Conservation (phyloP, 2,113 vertebrate genomes). For the Argyrosomus japonicus region DNA sequence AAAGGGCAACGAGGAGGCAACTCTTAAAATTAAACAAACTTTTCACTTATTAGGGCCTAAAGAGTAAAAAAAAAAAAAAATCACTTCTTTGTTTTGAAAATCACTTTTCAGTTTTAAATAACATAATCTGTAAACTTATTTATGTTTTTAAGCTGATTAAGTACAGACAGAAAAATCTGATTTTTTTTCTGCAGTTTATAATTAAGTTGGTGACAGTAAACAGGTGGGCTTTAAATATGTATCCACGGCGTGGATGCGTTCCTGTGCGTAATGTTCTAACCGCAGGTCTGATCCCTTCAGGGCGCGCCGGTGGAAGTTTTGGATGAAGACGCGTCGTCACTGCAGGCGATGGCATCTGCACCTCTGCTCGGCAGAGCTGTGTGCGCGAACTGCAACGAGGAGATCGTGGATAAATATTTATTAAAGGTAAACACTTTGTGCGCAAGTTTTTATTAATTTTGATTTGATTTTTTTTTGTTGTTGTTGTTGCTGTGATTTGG, state of each 20-base stretch:
- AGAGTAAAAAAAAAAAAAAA: too few species aligned
- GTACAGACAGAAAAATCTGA: background rate
- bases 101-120: too few species aligned
- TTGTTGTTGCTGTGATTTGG: background rate
- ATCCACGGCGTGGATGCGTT: background rate
- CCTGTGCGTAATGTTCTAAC: conserved; percentile 40
- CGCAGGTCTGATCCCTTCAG: conserved; percentile 71
- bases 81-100: background rate
- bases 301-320: conserved; percentile 86
- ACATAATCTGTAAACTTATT: too few species aligned
- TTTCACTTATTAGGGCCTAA: background rate
- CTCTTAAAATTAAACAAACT: background rate
- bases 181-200: background rate
- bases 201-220: background rate
- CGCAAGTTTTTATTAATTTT: background rate
- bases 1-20: background rate
- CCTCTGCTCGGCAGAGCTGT: conserved; percentile 86
- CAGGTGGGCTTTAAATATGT: background rate
- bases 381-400: conserved; percentile 92
- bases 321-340: conserved; percentile 90
- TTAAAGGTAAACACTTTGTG: conserved; percentile 89
- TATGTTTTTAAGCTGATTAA: too few species aligned
- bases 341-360: conserved; percentile 90
- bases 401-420: conserved; percentile 97
- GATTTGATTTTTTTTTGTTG: fast-evolving